Conservation (phyloP, 1,140 invertebrate species). For the Drosophila subpulchrella region DNA sequence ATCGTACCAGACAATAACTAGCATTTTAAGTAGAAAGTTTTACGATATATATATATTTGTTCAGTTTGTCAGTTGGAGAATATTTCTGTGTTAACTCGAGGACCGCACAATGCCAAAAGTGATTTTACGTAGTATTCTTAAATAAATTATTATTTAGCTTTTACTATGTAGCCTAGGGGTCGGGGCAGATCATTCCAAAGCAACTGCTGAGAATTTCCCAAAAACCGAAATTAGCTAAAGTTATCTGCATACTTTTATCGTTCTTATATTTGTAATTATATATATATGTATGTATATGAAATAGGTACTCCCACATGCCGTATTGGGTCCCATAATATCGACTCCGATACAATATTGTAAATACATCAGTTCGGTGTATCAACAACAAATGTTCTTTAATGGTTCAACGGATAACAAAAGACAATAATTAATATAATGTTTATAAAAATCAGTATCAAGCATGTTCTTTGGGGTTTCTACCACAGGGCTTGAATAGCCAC, state of each 20-base stretch:
- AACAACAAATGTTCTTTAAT: conserved; percentile 49
- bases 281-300: conserved; percentile 33
- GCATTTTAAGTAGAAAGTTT: conserved; percentile 47
- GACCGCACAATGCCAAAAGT: conserved; percentile 75
- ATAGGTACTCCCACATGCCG: conserved; percentile 25
- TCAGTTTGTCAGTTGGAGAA: conserved; percentile 15
- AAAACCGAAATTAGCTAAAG: conserved; percentile 41
- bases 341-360: conserved; percentile 23
- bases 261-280: conserved; percentile 39
- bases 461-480: conserved; percentile 12
- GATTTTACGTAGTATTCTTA: conserved; percentile 76
- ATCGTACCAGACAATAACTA: conserved; percentile 75
- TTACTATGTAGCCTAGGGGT: conserved; percentile 40
- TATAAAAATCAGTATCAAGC: conserved; percentile 38
- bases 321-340: conserved; percentile 26
- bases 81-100: conserved; percentile 34
- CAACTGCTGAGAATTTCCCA: conserved; percentile 36
- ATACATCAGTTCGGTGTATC: conserved; percentile 51
- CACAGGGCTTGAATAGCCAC: conserved; percentile 18
- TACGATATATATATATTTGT: conserved; percentile 14
- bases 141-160: conserved; percentile 64
- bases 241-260: conserved; percentile 38
- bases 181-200: conserved; percentile 56
- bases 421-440: conserved; percentile 76
- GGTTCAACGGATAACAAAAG: conserved; percentile 67